Conservation (phyloP, 1,140 invertebrate genomes). For the Aphelenchoides fujianensis region DNA sequence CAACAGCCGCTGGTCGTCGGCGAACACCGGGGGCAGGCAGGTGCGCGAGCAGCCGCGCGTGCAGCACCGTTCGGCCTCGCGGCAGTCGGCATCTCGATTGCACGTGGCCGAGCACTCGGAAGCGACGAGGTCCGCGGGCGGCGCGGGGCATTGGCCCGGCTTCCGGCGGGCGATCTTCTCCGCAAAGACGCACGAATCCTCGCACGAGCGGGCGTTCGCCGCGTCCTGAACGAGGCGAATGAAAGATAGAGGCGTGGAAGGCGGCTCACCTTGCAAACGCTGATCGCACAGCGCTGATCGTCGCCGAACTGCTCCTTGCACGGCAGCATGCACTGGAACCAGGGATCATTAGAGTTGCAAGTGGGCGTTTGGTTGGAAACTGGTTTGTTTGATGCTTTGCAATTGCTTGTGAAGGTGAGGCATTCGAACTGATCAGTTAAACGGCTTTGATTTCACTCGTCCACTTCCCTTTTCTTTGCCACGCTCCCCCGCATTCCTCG, state of each 20-base stretch:
- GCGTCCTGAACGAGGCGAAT: slow-evolving; percentile 13
- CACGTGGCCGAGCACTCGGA: slow-evolving; percentile 52
- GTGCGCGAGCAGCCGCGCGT: slow-evolving; percentile 41
- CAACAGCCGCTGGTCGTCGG: slow-evolving; percentile 40
- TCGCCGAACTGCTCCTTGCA: slow-evolving; percentile 36
- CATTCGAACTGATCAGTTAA: no score
- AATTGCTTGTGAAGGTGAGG: no score
- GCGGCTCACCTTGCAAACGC: slow-evolving; percentile 35
- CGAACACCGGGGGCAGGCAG: slow-evolving; percentile 38
- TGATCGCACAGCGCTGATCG: slow-evolving; percentile 26
- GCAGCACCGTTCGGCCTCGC: slow-evolving; percentile 41
- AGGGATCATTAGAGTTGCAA: slow-evolving; percentile 10
- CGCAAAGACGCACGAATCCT: slow-evolving; percentile 52
- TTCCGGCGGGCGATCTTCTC: slow-evolving; percentile 42
- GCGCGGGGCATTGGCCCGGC: slow-evolving; percentile 46
- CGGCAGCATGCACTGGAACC: slow-evolving; percentile 42
- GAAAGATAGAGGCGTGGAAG: slow-evolving; percentile 4
- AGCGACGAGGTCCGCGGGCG: slow-evolving; percentile 3
- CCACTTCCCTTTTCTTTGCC: no score
- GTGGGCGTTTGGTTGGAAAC: not conserved
- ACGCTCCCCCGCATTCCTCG: slow-evolving; percentile 2
- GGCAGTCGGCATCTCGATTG: slow-evolving; percentile 51
- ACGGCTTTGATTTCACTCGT: no score
- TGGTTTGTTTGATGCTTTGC: no score
- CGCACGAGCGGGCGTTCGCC: slow-evolving; percentile 33